Conservation (phyloP, 1,140 invertebrate species). For the Battus philenor region DNA sequence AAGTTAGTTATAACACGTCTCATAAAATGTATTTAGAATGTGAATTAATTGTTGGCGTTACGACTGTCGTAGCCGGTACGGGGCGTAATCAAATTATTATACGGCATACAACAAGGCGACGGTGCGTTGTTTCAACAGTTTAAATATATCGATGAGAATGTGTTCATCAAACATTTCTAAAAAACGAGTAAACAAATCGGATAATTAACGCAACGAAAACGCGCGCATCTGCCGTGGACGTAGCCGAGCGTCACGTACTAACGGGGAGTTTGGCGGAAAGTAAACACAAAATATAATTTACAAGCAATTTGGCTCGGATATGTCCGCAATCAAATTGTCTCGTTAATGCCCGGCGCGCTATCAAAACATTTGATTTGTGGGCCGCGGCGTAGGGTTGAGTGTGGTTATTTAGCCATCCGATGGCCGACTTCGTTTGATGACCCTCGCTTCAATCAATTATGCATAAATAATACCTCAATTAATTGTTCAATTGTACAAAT, state of each 20-base stretch:
- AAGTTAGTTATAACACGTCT: constrained; percentile 3
- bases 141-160: constrained; percentile 27
- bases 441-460: constrained; percentile 55
- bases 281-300: constrained; percentile 76
- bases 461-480: constrained; percentile 14
- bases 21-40: constrained; percentile 14
- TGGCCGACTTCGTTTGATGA: constrained; percentile 50
- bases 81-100: constrained; percentile 16
- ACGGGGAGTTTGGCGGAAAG: constrained; percentile 67
- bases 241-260: constrained; percentile 33
- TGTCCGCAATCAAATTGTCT: constrained; percentile 76
- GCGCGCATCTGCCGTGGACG: constrained; percentile 44
- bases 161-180: constrained; percentile 31
- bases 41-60: constrained; percentile 9
- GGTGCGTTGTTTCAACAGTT: constrained; percentile 9
- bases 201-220: constrained; percentile 59
- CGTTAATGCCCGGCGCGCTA: constrained; percentile 70
- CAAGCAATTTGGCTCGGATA: constrained; percentile 73
- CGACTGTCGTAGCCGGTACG: neutral
- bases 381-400: constrained; percentile 55
- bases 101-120: constrained; percentile 10
- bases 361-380: constrained; percentile 76
- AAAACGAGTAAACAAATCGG: constrained; percentile 41
- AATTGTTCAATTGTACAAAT: no score
- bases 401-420: constrained; percentile 61